phyloP scores from a whole-genome alignment of 2,113 vertebrate genomes.

The Saguinus midas region DNA sequence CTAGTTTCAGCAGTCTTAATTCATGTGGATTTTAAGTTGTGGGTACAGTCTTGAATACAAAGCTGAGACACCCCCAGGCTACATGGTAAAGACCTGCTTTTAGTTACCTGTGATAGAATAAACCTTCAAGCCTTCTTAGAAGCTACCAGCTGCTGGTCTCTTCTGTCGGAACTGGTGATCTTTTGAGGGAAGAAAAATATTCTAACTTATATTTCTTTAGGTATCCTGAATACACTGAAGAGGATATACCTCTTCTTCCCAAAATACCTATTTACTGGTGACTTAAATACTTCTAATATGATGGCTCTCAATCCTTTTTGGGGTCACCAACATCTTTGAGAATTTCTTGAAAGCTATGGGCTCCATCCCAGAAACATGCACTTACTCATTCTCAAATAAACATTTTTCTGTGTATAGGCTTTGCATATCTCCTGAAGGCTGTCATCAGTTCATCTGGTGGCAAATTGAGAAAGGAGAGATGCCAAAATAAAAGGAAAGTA shows the following conservation, averaged over 20 bases:
- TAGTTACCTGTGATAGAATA: background rate
- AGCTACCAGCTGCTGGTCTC: background rate
- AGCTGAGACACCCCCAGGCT: background rate
- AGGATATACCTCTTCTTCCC: background rate
- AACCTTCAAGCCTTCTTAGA: background rate
- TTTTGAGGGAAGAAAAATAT: background rate
- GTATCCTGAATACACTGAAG: background rate
- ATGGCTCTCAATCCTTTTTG: background rate
- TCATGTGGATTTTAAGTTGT: background rate
- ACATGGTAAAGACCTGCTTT: background rate
- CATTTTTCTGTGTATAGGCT: background rate
- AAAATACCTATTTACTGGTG: background rate
- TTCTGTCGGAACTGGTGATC: background rate
- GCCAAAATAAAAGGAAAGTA: background rate
- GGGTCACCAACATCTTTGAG: background rate
- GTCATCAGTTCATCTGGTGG: background rate
- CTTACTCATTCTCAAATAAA: background rate
- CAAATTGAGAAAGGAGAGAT: constrained; percentile 2
- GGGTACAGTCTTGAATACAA: background rate
- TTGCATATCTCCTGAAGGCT: background rate
- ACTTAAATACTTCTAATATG: background rate
- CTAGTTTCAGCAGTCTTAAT: background rate
- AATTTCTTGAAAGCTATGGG: background rate
- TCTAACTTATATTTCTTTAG: background rate
- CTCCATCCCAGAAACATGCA: background rate